Evolutionary conservation across 2,113 vertebrate genomes (phyloP).

Genomic region (Sylvia atricapilla): DNA sequence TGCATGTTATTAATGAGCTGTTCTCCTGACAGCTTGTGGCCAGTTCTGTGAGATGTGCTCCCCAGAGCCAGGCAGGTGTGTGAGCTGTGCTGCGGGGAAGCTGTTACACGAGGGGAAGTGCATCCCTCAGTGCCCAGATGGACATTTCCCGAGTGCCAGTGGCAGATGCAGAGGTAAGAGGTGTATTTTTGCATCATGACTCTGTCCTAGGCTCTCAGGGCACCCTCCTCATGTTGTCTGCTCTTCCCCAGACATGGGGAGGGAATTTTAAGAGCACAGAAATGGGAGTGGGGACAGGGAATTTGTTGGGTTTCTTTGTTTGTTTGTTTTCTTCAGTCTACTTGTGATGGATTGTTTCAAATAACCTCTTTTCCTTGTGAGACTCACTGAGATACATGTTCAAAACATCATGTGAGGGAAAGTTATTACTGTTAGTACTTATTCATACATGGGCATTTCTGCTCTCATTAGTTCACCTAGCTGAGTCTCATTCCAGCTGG

Average conservation of each 20-base stretch:
- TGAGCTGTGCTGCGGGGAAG: conserved; percentile 75
- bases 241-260: not conserved
- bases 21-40: conserved; percentile 81
- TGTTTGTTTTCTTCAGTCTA: not conserved
- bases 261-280: not conserved
- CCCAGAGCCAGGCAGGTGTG: conserved; percentile 75
- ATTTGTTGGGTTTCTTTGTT: too few species aligned
- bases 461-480: not conserved
- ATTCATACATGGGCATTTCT: not conserved
- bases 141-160: conserved; percentile 72
- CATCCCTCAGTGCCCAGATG: conserved; percentile 75
- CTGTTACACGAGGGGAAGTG: conserved; percentile 81
- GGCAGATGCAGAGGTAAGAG: conserved; percentile 83
- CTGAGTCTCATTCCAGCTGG: not conserved
- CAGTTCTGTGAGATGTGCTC: conserved; percentile 83
- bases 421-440: not conserved
- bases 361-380: not conserved
- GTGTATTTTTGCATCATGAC: not conserved
- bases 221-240: not conserved
- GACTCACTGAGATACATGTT: not conserved
- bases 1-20: not conserved
- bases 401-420: not conserved
- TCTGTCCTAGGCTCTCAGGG: not conserved
- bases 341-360: not conserved
- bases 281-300: not conserved